Base-by-base conservation (phyloP, 2,888 invertebrate species). In the Chloroclystis v-ata region DNA sequence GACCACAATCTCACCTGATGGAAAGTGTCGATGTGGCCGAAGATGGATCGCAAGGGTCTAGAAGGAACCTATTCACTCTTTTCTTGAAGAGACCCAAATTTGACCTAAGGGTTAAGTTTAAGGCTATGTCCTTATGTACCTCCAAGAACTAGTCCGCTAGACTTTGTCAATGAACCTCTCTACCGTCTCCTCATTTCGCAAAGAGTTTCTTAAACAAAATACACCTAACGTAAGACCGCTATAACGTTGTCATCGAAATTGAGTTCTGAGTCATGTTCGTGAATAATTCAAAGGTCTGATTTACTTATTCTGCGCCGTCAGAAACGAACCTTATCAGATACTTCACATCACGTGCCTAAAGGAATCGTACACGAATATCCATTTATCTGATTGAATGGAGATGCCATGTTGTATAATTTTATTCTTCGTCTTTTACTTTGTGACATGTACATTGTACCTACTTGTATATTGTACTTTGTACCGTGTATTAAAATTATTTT, bases 261-360 rank as follows among this genome's bases (percentile, higher is more conserved):
- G 40, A 52, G 48, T 56, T 43, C 54, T 49, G 49, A 50, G 43
- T 51, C 48, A 41, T 49, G 46, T 54, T 58, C 56, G 47, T 58
- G 58, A 58, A 58, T 58, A 47, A 58, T 58, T 56, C 58, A 58
- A 47, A 43, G 47, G 50, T 35, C 52, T 58, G 58, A 58, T 58
- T 58, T 58, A 58, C 57, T 58, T 56, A 58, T 44, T 56, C 51
- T 48, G 28, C 47, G 43, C 42, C 51, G 46, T 43, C 30, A 47
- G 52, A 46, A 48, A 29, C 33, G 46, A 50, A 50, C 40, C 47
- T 52, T 56, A 57, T 58, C 52, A 49, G 49, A 38, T 47, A 25
- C 49, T 44, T 44, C 48, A 52, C 47, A 50, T 56, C 52, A 45
- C 49, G 46, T 32, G 43, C 52, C 44, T 50, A 52, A 57, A 57